Evolutionary conservation across 2,888 invertebrate genomes (phyloP), one percentile per base, ranked within the genome.

Genomic region (Lottia scabra): DNA sequence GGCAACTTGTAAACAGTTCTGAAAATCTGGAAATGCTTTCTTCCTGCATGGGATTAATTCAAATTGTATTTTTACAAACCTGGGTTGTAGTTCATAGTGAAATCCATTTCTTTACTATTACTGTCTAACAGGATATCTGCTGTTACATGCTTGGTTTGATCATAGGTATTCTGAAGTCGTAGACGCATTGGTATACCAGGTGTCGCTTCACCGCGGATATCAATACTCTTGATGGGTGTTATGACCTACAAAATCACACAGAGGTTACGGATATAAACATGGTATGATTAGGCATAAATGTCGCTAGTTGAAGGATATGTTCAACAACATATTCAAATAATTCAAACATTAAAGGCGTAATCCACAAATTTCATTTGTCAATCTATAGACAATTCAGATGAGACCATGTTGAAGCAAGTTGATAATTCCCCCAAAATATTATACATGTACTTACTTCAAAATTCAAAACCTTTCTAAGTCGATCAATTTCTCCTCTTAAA

Each of bases 401-500:
- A 30, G 5, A 30, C 5, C 30, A 30, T 30, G 30, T 4, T 4
- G 30, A 30, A 30, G 30, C 30, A 30, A 30, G 30, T 5, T 30
- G 5, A 30, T 30, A 30, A 30, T 30, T 38, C 38, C 38, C 5
- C 2, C 6, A 5, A 38, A 46, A 23, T 66, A 45, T n/a, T 15
- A 19, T 15, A n/a, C n/a, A n/a, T 26, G 38, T 16, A 68, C 74
- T 72, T 69, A 83, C 83, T 79, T 79, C 44, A 15, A 84, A 38
- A 38, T 75, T 76, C 12, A 81, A 72, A 48, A 80, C 71, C 64
- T 77, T 82, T 64, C 77, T 65, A 3, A 78, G 73, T 63, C 70
- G 78, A 74, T 85, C 76, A 10, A 86, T 72, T 19, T 84, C 81
- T 1, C 80, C 80, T 6, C 80, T 72, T 1, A 85, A 71, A 3